Percentiles rank a stretch among this genome's conserved stretches.
phyloP scores from a whole-genome alignment of 2,113 vertebrate genomes.

The Micromys minutus region DNA sequence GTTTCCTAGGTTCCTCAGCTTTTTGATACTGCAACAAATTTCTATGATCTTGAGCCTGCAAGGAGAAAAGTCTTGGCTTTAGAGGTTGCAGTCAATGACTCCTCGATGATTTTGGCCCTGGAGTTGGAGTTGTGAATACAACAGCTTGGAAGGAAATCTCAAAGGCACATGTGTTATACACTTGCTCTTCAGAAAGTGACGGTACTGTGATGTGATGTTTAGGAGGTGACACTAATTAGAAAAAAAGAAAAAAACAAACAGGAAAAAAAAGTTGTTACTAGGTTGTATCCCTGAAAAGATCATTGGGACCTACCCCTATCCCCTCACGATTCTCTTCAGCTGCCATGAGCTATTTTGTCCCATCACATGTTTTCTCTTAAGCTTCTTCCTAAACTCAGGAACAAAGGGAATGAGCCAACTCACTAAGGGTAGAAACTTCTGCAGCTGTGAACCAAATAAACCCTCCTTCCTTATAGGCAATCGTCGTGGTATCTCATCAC shows the following conservation, averaged over 20 bases:
- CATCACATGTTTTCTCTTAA: not conserved
- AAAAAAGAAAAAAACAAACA: too few relatives aligned
- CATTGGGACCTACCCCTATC: not conserved
- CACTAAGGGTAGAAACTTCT: not conserved
- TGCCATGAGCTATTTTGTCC: not conserved
- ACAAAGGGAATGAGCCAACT: not conserved
- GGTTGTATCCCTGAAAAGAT: not conserved
- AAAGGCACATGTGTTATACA: not conserved
- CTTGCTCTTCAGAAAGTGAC: not conserved
- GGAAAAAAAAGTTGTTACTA: not conserved
- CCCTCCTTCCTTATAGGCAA: not conserved
- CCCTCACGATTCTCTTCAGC: too few relatives aligned
- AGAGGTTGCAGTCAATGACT: not conserved
- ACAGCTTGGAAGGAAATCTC: not conserved
- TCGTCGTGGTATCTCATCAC: not conserved
- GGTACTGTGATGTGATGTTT: not conserved
- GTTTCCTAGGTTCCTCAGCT: not conserved
- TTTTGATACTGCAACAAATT: not conserved
- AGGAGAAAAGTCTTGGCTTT: not conserved
- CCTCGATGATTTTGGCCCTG: not conserved
- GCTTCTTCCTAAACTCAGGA: not conserved
- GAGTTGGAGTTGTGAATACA: too few relatives aligned
- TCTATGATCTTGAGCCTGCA: not conserved
- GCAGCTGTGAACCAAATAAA: not conserved
- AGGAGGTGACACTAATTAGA: too few relatives aligned